These are phyloP conservation scores for Polyommatus icarus DNA, from an alignment of 2,888 invertebrate genomes.

Conservation along the genomic window DNA sequence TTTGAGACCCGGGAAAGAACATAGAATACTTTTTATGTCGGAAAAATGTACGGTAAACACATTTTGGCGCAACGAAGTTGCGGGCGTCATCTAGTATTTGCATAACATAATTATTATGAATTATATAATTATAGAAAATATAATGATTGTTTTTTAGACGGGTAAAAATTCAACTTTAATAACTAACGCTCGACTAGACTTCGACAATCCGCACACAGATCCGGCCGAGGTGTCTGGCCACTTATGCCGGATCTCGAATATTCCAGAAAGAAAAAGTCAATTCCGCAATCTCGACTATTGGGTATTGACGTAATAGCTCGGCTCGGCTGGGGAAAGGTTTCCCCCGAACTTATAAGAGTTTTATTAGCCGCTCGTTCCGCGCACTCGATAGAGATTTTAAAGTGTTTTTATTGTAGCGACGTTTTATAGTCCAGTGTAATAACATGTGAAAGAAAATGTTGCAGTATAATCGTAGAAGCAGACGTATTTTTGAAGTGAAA, in stretches of 20 bases:
- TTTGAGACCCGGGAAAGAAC: no score
- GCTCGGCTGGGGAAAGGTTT: slow-evolving; percentile 1
- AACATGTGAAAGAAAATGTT: slow-evolving; percentile 1
- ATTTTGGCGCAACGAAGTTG: no score
- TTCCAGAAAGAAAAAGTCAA: slow-evolving; percentile 29
- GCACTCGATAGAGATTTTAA: slow-evolving; percentile 22
- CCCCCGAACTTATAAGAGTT: slow-evolving; percentile 25
- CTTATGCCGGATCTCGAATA: slow-evolving; percentile 22
- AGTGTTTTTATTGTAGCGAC: slow-evolving; percentile 22
- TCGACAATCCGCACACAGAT: slow-evolving; percentile 6
- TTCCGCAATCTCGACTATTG: slow-evolving; percentile 25
- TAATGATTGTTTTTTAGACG: no score
- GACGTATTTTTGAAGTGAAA: no score
- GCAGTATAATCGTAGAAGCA: not conserved
- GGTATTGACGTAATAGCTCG: slow-evolving; percentile 24
- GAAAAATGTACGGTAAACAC: no score
- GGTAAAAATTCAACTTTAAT: not conserved
- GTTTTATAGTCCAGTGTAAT: not conserved
- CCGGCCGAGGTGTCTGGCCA: slow-evolving; percentile 18
- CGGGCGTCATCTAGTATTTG: no score
- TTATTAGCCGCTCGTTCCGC: slow-evolving; percentile 17
- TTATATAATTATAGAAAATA: no score
- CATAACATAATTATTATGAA: no score
- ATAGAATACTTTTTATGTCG: no score
- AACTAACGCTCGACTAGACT: not conserved